Evolutionary conservation across 1,140 invertebrate species (phyloP), one percentile per base, ranked within the genome.

Genomic region (Drosophila carrolli): DNA sequence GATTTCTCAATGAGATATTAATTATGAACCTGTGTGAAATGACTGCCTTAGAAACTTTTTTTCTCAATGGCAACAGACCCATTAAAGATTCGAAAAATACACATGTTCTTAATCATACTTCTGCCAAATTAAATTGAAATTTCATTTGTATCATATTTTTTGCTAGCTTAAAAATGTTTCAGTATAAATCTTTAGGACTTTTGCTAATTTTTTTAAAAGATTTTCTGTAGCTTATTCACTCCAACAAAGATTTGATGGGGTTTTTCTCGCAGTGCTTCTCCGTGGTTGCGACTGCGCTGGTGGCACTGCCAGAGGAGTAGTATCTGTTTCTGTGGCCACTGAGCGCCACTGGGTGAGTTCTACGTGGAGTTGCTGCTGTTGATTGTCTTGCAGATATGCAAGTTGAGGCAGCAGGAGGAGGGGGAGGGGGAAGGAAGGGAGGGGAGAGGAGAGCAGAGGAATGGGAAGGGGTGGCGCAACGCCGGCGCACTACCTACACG

Each of bases 351-450:
- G 80, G 56, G 59, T 80, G 68, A 72, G 67, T 43, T 74, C 40
- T 67, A 54, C 59, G 35, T 59, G 54, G 29, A 51, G 48, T 51
- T 62, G 72, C 58, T 59, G 62, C 66, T 65, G 78, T 86, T 86
- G 82, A 86, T 86, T 86, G 82, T 86, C 82, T 88, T 88, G 75
- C 57, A 88, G 79, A 88, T 88, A 89, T 89, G 83, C 84, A 88
- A 85, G 77, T 47, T n/a, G 40, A 53, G 73, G 58, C 9, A 1
- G 37, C 59, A 35, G 40, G 38, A 63, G 54, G 27, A 14, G 10
- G 6, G 54, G 5, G 5, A 27, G 32, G 56, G 27, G 7, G 1
- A 1, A 9, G 57, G 57, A 19, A 4, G 16, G 32, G 44, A 6
- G 14, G 43, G 23, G 4, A 5, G 29, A 13, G 37, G 37, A 27